These are phyloP conservation scores for rabbit (Oryctolagus cuniculus) DNA, from an alignment of 2,113 vertebrate genomes.

Conservation along the genomic window DNA sequence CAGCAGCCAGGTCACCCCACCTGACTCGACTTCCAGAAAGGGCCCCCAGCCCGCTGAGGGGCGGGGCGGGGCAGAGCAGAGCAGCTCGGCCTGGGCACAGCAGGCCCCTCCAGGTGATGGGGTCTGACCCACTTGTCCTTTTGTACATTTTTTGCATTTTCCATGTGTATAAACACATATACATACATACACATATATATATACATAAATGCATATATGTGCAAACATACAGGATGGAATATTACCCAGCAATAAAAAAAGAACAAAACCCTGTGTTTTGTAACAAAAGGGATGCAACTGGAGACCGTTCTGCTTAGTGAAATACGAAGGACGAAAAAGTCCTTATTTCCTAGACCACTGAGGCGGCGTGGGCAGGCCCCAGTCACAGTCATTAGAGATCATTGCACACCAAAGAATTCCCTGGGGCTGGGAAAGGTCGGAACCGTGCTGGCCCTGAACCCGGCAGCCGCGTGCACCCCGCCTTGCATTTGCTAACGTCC, in stretches of 20 bases:
- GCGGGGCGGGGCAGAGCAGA: background rate
- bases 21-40: background rate
- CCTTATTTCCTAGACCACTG: background rate
- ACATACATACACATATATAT: no score
- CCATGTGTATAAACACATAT: background rate
- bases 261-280: no score
- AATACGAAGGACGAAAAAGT: no score
- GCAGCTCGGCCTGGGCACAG: no score
- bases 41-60: background rate
- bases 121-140: background rate
- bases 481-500: background rate
- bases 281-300: no score
- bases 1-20: background rate
- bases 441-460: background rate
- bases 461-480: rapidly evolving
- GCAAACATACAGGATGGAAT: no score
- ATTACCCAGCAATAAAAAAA: no score
- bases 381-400: background rate
- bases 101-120: background rate
- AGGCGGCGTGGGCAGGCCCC: background rate
- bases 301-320: no score
- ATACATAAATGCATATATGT: no score
- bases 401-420: background rate
- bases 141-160: background rate
- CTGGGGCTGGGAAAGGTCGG: background rate